Evolutionary conservation across 2,888 invertebrate species (phyloP), one percentile per base, ranked within the genome.

Genomic region (Diabrotica balteata): DNA sequence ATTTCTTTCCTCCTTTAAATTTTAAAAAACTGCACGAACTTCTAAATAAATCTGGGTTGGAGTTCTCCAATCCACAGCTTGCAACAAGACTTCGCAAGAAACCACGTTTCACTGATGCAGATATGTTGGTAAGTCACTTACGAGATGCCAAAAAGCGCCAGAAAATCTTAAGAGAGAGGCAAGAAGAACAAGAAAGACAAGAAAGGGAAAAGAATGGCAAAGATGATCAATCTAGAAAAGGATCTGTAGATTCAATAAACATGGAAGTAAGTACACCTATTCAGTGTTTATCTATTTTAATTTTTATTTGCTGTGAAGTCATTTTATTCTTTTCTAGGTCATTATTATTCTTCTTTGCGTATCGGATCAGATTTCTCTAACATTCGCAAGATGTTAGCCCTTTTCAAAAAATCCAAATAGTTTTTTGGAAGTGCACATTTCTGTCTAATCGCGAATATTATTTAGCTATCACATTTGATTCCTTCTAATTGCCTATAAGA

Each of bases 201-300:
- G 58, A 63, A 49, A 60, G 61, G 47, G 67, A 53, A 59, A 73
- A 71, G 55, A 72, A 51, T 44, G 47, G 5, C 32, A 32, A 59
- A 47, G 45, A 74, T 66, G 50, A 55, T 43, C 64, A 71, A 51
- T 72, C 59, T 42, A 71, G 76, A 55, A 76, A 75, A 63, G 73
- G 67, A 59, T 80, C 81, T 17, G 62, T 69, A 7, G 80, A 88
- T 72, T 86, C 87, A 72, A 87, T 90, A 57, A 86, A 89, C 75
- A 82, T 86, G 72, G 85, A 87, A 76, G 89, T 90, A 85, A 86
- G 78, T 78, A 42, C 1, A 4, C 5, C 32, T 32, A 32, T 32
- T 32, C 32, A 32, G 32, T 2, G 32, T 32, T 32, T 2, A 32
- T 32, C 32, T 53, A 6, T 50, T n/a, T 50, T 17, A 50, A 17